A percentile compares a stretch with the other conserved stretches of the same genome.
These are phyloP conservation scores for Phasianus colchicus DNA, from an alignment of 2,113 vertebrate genomes.

Conservation along the genomic window DNA sequence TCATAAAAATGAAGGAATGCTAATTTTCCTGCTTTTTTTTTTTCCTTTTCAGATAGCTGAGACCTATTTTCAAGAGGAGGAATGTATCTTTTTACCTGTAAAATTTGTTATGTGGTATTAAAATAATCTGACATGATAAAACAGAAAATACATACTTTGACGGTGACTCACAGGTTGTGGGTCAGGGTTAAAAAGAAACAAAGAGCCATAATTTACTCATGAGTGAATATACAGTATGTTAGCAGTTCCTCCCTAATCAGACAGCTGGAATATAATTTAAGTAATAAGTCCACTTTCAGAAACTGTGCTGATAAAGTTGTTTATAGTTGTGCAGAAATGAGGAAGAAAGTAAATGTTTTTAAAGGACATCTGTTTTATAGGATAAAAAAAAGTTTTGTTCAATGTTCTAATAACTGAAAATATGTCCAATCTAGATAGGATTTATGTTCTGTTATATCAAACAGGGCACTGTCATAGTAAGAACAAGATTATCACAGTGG, in stretches of 20 bases:
- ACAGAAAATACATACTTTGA: background rate
- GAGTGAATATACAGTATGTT: background rate
- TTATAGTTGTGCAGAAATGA: background rate
- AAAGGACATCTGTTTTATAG: background rate
- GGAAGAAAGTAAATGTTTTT: background rate
- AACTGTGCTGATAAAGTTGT: background rate
- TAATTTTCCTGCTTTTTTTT: background rate
- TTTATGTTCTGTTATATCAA: background rate
- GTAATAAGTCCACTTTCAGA: background rate
- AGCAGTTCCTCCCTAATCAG: background rate
- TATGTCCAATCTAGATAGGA: background rate
- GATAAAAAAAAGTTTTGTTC: background rate
- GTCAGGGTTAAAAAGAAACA: background rate
- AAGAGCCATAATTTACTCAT: background rate
- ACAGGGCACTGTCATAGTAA: background rate
- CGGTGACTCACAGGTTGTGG: background rate
- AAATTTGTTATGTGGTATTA: background rate
- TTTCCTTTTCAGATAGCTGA: conserved; percentile 89
- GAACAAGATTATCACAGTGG: background rate
- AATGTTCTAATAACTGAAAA: background rate
- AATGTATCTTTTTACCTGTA: conserved; percentile 92
- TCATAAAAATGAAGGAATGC: background rate
- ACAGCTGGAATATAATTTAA: background rate
- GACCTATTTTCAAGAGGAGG: conserved; percentile 89
- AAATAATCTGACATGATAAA: background rate